Base-by-base conservation (phyloP, 2,888 invertebrate genomes). In the Panopea generosa region DNA sequence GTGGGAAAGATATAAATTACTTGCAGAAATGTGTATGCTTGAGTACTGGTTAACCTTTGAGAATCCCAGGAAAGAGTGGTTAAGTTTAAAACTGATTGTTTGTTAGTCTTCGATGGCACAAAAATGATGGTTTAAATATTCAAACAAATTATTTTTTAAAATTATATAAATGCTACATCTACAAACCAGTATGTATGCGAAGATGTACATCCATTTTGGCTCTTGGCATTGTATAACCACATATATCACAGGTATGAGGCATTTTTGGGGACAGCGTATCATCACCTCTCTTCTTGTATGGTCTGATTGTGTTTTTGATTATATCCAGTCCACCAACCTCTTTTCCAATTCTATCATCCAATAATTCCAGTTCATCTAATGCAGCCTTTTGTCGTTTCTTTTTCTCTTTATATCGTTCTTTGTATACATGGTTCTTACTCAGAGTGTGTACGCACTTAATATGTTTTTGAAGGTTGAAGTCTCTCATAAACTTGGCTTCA, bases 171-270 rank as follows among this genome's bases (percentile, higher is more conserved):
- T n/a, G n/a, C 2, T 7, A 22, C 18, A 20, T 2, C 14, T 18
- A 60, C 20, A 33, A 24, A 77, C 77, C 77, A 62, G 77, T 50
- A 57, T 77, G 77, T 16, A 77, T 55, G 14, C 77, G 45, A 26
- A 56, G 26, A 49, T 77, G 77, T 14, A 73, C 73, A 45, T 69
- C 73, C 61, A 73, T 73, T 26, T 77, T 77, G 26, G 50, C 59
- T 47, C 43, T 50, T 16, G 70, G 73, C 70, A 77, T 77, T 0
- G 52, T 53, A 22, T 62, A 60, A 14, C 77, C 73, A 73, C 77
- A 77, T 22, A 62, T 26, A 2, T 73, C 66, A 66, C 77, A 77
- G 0, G 77, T 69, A 53, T 73, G 65, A 7, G 72, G 72, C 11
- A 55, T 43, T 14, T 69, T 77, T 18, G 11, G 26, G n/a, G n/a